These are phyloP conservation scores for Tenthredo amoena DNA, from an alignment of 2,888 invertebrate species.

Conservation along the genomic window DNA sequence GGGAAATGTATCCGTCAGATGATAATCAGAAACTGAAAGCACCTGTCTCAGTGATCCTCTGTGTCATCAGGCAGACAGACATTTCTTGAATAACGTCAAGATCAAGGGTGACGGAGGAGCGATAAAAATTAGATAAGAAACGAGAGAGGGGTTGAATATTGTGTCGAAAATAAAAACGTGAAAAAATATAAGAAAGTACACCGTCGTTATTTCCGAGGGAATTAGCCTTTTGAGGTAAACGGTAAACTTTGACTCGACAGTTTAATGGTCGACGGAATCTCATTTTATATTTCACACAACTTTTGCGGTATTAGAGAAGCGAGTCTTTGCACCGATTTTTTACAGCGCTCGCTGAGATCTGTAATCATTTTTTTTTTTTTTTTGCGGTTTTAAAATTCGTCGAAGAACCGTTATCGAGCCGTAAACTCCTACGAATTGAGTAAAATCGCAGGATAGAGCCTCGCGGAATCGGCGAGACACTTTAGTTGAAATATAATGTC, in stretches of 20 bases:
- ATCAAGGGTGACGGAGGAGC: not conserved
- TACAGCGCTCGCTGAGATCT: not conserved
- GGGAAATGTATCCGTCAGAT: not conserved
- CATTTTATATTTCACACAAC: not conserved
- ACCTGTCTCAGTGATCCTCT: not conserved
- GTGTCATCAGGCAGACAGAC: not conserved
- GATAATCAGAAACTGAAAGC: not conserved
- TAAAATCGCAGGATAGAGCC: slow-evolving; percentile 25
- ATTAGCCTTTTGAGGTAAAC: slow-evolving; percentile 11
- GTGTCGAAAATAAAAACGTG: not conserved
- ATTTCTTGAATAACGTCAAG: not conserved
- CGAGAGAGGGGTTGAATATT: not conserved
- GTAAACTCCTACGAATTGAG: too few species aligned
- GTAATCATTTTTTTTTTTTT: not conserved
- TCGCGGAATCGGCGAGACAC: not conserved
- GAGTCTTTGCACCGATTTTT: not conserved
- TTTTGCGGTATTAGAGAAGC: not conserved
- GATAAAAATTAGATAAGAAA: not conserved
- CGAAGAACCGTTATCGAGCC: slow-evolving; percentile 6
- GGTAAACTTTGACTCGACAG: slow-evolving; percentile 14
- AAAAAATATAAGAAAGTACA: not conserved
- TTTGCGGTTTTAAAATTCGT: not conserved
- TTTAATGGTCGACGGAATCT: slow-evolving; percentile 16
- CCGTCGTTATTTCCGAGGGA: not conserved
- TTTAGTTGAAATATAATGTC: slow-evolving; percentile 39